phyloP scores from a whole-genome alignment of 2,888 invertebrate species.

The Netelia inedita region DNA sequence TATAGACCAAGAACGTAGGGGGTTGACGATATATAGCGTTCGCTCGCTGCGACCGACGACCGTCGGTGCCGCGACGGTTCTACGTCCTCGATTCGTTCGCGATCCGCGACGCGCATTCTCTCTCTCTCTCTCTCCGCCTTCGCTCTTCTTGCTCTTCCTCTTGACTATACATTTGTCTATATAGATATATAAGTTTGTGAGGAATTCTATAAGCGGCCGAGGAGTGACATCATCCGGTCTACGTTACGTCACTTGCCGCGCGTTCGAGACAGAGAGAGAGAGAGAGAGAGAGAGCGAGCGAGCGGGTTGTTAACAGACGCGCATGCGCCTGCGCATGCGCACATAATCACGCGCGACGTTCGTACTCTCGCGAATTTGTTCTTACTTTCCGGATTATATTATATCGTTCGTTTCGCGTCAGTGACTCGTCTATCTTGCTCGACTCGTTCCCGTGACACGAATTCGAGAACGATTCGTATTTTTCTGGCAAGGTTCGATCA shows the following conservation, averaged over 20 bases:
- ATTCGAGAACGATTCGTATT: conserved; percentile 4
- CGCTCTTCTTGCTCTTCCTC: conserved; percentile 38
- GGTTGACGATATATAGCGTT: conserved; percentile 10
- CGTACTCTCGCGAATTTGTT: neutral
- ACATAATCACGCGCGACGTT: neutral
- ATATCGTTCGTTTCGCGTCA: conserved; percentile 15
- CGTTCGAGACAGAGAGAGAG: conserved; percentile 25
- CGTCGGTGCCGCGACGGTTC: conserved; percentile 18
- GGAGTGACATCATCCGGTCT: conserved; percentile 61
- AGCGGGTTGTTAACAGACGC: neutral
- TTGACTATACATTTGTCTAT: conserved; percentile 13
- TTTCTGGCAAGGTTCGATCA: conserved; percentile 50
- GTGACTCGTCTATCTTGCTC: neutral
- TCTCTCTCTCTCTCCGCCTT: neutral
- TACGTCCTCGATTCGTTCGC: conserved; percentile 53
- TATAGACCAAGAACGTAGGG: neutral
- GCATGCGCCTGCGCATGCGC: neutral
- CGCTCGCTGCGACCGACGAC: conserved; percentile 34
- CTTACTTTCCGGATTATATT: conserved; percentile 21
- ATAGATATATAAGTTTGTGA: conserved; percentile 7
- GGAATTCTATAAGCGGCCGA: conserved; percentile 52
- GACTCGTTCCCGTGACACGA: neutral
- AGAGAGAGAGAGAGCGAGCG: neutral
- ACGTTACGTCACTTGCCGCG: conserved; percentile 55
- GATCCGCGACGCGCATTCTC: neutral